These are phyloP conservation scores for Pelmatolapia mariae DNA, from an alignment of 2,113 vertebrate species.

Conservation along the genomic window DNA sequence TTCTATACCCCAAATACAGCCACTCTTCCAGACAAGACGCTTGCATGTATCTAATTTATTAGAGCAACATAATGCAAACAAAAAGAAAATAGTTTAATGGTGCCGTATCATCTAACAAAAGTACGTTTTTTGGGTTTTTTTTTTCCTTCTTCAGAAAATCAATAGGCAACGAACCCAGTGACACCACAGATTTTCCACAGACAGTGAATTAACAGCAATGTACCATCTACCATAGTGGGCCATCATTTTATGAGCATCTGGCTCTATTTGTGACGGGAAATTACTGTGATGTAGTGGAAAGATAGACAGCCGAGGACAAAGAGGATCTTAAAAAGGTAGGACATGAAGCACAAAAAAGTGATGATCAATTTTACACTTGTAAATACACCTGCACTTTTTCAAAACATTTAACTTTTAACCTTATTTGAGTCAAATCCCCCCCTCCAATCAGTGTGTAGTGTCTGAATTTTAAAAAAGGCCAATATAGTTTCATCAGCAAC, in stretches of 20 bases:
- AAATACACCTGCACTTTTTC: not conserved
- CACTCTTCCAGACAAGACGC: not conserved
- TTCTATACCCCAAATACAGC: not conserved
- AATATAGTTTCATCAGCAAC: not conserved
- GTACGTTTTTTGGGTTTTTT: not conserved
- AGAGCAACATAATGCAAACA: not conserved
- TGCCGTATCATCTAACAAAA: not conserved
- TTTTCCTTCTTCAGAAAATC: not conserved
- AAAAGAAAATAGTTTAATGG: not conserved
- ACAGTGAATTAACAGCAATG: not conserved
- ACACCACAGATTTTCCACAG: not conserved
- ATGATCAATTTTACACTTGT: not conserved
- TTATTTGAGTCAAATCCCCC: not conserved
- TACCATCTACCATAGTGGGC: not conserved
- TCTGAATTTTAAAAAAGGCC: not conserved
- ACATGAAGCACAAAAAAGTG: not conserved
- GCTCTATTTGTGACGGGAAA: not conserved
- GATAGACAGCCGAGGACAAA: not conserved
- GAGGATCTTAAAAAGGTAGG: not conserved
- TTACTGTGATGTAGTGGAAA: not conserved
- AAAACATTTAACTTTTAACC: not conserved
- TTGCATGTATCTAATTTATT: rapidly evolving
- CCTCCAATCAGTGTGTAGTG: not conserved
- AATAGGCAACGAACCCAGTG: not conserved
- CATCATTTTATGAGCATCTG: not conserved